Conservation (phyloP, 2,113 vertebrate genomes). For the Camelus bactrianus region DNA sequence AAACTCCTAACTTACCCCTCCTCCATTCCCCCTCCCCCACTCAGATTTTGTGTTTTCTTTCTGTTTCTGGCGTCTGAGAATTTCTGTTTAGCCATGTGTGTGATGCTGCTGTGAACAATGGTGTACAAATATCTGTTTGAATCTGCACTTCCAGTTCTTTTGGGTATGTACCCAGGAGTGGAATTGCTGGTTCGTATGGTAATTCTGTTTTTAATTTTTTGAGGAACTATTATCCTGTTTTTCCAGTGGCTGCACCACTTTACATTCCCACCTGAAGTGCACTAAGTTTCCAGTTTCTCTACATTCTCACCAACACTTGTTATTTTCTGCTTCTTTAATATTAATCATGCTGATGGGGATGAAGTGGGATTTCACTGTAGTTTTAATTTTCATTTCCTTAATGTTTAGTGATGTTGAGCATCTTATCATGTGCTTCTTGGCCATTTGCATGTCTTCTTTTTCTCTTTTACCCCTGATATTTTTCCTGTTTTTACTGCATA, state of each 20-base stretch:
- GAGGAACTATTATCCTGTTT: background rate
- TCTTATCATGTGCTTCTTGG: background rate
- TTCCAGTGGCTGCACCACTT: background rate
- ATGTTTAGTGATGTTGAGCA: background rate
- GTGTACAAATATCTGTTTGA: background rate
- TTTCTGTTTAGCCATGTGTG: background rate
- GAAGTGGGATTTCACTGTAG: background rate
- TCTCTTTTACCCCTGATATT: background rate
- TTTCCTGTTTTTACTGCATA: background rate
- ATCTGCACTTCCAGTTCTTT: background rate
- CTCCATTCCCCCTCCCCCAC: background rate
- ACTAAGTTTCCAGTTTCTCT: background rate
- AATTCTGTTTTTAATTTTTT: background rate
- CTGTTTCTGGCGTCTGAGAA: background rate
- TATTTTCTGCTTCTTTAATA: background rate
- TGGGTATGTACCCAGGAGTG: too few relatives aligned
- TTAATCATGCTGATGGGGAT: background rate
- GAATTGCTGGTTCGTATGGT: background rate
- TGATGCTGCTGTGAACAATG: background rate
- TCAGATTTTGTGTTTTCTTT: background rate
- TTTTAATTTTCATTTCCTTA: background rate
- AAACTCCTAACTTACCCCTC: too few relatives aligned
- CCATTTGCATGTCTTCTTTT: background rate
- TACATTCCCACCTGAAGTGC: background rate
- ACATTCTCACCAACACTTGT: background rate